A percentile compares a stretch with the other conserved stretches of the same genome.
phyloP scores from a whole-genome alignment of 1,140 invertebrate genomes.

The Chrysomallon squamiferum region DNA sequence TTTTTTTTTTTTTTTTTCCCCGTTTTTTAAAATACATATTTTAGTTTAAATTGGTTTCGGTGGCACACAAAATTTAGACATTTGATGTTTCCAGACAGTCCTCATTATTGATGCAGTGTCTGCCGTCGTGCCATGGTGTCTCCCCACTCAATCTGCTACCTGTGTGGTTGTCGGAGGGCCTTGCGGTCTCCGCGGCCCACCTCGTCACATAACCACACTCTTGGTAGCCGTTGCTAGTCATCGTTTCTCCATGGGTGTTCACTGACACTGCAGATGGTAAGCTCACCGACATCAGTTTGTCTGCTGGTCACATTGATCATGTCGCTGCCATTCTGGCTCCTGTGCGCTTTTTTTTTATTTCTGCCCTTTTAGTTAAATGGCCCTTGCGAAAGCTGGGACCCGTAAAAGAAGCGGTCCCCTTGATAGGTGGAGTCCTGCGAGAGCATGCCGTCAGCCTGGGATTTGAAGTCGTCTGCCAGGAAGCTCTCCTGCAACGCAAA shows the following conservation, averaged over 20 bases:
- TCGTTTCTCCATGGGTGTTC: not conserved
- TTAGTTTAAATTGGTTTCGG: too few species aligned
- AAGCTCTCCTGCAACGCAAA: constrained; percentile 77
- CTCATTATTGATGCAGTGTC: too few species aligned
- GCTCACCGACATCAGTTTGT: not conserved
- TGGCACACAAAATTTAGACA: too few species aligned
- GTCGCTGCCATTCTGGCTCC: not conserved
- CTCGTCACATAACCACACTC: not conserved
- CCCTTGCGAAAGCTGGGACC: constrained; percentile 68
- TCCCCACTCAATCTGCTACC: too few species aligned
- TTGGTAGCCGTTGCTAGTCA: not conserved
- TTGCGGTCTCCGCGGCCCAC: not conserved
- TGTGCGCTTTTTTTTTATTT: too few species aligned
- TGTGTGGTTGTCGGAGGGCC: too few species aligned
- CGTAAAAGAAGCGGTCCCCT: constrained; percentile 76
- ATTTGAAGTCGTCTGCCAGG: constrained; percentile 85
- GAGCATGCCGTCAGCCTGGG: constrained; percentile 90
- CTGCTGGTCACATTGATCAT: constrained; percentile 7
- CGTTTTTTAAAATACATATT: too few species aligned
- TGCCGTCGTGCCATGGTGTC: too few species aligned
- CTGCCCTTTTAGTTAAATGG: constrained; percentile 51
- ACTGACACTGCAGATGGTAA: constrained; percentile 7
- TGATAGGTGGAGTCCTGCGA: constrained; percentile 96
- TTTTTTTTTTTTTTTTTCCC: too few species aligned
- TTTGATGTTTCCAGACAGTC: too few species aligned